Conservation (phyloP, 2,113 vertebrate genomes). For the Podiceps cristatus region DNA sequence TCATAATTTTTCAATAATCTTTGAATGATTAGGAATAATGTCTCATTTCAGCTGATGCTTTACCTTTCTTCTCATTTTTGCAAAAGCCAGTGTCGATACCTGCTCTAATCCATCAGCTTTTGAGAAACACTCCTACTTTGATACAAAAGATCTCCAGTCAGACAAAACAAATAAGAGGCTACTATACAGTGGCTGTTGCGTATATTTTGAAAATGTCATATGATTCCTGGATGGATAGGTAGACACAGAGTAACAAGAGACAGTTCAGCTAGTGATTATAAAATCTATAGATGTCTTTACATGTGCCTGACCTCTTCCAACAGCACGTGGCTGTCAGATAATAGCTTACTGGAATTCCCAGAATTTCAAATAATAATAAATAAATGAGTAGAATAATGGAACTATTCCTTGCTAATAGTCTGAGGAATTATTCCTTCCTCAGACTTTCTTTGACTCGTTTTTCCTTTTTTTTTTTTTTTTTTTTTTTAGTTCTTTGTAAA, state of each 20-base stretch:
- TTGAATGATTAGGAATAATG: not conserved
- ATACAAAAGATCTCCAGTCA: not conserved
- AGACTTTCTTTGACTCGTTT: not conserved
- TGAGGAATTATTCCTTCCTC: not conserved
- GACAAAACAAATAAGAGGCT: not conserved
- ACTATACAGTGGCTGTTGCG: not conserved
- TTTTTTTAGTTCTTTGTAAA: not conserved
- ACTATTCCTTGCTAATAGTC: not conserved
- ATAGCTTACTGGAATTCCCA: not conserved
- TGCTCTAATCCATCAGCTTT: not conserved
- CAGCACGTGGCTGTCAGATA: not conserved
- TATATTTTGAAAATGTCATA: not conserved
- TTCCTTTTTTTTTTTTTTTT: too few relatives aligned
- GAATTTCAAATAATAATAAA: not conserved
- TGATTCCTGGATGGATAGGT: not conserved
- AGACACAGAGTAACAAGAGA: not conserved
- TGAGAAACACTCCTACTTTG: not conserved
- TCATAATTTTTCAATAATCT: not conserved
- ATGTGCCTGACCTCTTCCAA: not conserved
- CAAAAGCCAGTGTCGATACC: not conserved
- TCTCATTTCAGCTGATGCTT: not conserved
- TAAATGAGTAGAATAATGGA: not conserved
- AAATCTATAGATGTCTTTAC: not conserved
- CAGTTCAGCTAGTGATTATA: not conserved
- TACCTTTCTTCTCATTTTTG: not conserved